Conservation (phyloP, 35 echinoderm and acorn worm species). For the Eucidaris tribuloides region DNA sequence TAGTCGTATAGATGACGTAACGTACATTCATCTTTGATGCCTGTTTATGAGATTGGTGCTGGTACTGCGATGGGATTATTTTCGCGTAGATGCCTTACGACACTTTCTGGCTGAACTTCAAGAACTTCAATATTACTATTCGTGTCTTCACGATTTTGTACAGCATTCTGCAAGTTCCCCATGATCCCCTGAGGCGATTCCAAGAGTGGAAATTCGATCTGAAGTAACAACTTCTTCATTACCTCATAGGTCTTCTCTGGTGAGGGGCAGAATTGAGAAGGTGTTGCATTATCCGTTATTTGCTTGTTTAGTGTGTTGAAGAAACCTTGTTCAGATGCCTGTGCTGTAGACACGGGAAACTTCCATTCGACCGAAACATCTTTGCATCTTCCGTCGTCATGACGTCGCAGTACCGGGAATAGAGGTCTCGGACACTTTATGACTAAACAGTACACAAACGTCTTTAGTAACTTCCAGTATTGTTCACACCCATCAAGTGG, state of each 20-base stretch:
- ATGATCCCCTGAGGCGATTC: neutral
- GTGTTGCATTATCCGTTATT: neutral
- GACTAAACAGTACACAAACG: too few species aligned
- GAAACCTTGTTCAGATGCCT: conserved; percentile 5
- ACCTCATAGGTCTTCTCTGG: neutral
- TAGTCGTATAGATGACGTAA: conserved; percentile 15
- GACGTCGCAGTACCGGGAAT: conserved; percentile 19
- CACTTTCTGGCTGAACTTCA: conserved; percentile 14
- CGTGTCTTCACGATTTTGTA: neutral
- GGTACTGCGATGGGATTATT: conserved; percentile 8
- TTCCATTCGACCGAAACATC: neutral
- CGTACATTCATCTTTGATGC: neutral
- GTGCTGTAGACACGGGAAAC: neutral
- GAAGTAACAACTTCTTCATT: conserved; percentile 8
- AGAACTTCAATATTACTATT: neutral
- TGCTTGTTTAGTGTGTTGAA: conserved; percentile 18
- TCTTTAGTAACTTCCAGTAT: conserved; percentile 35
- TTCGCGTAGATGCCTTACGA: conserved; percentile 17
- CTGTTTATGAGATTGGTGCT: neutral
- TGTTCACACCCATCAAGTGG: neutral
- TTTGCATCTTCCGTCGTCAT: neutral
- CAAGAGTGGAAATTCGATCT: conserved; percentile 29
- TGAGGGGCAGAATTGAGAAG: neutral
- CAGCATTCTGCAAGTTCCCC: neutral
- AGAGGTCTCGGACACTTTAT: neutral